phyloP scores from a whole-genome alignment of 2,797 vertebrate genomes.

The Varecia variegata region DNA sequence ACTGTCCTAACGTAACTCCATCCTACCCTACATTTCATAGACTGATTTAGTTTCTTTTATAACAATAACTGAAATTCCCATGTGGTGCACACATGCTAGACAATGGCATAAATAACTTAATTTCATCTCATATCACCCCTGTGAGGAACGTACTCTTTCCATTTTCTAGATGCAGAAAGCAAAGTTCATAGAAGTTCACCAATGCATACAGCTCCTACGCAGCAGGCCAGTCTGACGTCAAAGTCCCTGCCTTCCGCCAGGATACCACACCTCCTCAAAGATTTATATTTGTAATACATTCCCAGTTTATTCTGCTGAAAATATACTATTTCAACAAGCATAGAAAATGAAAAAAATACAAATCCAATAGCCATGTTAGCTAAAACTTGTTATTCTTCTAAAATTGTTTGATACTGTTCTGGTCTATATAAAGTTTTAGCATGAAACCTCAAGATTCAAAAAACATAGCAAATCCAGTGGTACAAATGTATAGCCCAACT shows the following conservation, averaged over 20 bases:
- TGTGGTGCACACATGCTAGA: rapidly evolving
- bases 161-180: not conserved
- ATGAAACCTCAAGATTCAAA: not conserved
- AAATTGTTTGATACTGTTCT: not conserved
- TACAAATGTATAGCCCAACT: not conserved
- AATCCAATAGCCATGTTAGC: not conserved
- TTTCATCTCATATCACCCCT: not conserved
- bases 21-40: not conserved
- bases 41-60: not conserved
- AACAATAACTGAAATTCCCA: not conserved
- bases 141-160: not conserved
- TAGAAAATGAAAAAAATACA: not conserved
- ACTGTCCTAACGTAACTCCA: not conserved
- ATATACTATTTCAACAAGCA: not conserved
- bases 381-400: not conserved
- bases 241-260: not conserved
- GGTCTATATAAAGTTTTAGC: not conserved
- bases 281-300: not conserved
- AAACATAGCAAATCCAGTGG: not conserved
- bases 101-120: not conserved
- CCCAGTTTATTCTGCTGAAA: not conserved
- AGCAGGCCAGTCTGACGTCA: too few species aligned
- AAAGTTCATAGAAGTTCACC: not conserved
- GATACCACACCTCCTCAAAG: not conserved
- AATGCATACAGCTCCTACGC: rapidly evolving